Conservation (phyloP, 30 jellyfish, hydroid and myxozoan species). For the Nemopilema nomurai region DNA sequence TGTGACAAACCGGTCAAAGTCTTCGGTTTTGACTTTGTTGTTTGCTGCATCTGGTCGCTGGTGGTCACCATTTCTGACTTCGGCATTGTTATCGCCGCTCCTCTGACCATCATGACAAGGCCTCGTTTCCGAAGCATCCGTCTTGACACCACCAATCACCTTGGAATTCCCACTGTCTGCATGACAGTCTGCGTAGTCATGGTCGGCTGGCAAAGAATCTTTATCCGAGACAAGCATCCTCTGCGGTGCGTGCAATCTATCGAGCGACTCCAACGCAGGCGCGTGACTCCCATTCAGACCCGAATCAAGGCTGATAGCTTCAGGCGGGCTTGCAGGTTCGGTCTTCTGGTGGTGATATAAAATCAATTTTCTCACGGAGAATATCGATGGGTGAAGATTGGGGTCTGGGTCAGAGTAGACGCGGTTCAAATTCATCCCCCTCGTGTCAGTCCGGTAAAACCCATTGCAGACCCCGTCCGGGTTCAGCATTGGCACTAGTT, state of each 20-base stretch:
- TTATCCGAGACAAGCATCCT: no score
- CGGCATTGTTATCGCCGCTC: not conserved
- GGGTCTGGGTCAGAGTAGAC: slow-evolving; percentile 82
- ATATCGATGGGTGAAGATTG: slow-evolving; percentile 83
- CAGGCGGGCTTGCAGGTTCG: not conserved
- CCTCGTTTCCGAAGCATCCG: no score
- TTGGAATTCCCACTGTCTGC: no score
- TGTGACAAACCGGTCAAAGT: not conserved
- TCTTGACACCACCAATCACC: no score
- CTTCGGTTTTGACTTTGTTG: not conserved
- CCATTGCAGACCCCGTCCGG: slow-evolving; percentile 98
- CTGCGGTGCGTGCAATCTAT: no score
- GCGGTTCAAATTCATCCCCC: slow-evolving; percentile 94
- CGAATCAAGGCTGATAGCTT: not conserved
- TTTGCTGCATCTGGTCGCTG: not conserved
- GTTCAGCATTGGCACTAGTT: slow-evolving; percentile 89
- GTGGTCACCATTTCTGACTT: not conserved
- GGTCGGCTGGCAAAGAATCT: no score
- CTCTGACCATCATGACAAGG: no score
- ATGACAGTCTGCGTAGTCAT: no score
- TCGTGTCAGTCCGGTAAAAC: slow-evolving; percentile 85
- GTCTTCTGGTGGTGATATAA: slow-evolving; percentile 63
- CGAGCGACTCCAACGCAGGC: no score
- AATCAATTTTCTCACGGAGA: slow-evolving; percentile 72
- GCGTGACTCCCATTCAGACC: no score